Conservation (phyloP, 2,797 vertebrate species). For the Todus mexicanus region DNA sequence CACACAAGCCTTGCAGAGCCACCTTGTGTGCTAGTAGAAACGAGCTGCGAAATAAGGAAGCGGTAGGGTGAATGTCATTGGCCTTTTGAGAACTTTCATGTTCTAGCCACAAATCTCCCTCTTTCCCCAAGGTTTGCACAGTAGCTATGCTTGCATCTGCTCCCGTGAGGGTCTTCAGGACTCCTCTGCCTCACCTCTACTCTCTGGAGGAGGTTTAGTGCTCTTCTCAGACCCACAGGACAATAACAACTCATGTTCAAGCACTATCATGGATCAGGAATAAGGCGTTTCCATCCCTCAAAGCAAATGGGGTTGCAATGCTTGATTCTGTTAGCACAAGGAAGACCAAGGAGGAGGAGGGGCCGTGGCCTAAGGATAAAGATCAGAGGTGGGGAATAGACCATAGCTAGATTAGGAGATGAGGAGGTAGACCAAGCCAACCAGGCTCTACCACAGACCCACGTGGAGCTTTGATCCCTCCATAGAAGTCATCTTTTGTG, state of each 20-base stretch:
- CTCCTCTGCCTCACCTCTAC: neutral
- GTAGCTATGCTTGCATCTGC: neutral
- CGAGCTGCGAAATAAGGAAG: neutral
- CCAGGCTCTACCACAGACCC: neutral
- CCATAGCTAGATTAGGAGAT: neutral
- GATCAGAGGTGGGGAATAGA: neutral
- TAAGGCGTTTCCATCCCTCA: neutral
- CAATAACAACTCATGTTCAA: neutral
- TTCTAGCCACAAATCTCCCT: neutral
- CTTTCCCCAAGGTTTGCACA: neutral
- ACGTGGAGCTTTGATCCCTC: neutral
- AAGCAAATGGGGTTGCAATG: neutral
- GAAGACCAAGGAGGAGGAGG: neutral
- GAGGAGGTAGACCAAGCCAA: neutral
- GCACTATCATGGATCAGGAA: neutral
- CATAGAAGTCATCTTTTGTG: neutral
- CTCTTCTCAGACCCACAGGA: neutral
- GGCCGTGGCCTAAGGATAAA: fast-evolving
- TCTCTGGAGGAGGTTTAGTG: neutral
- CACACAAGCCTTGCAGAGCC: neutral
- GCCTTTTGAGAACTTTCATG: neutral
- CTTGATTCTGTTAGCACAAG: neutral
- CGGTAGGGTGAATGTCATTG: neutral
- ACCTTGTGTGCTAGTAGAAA: neutral
- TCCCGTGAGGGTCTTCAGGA: neutral